Conservation (phyloP, 2,797 vertebrate species). For the Sylvilagus floridanus region DNA sequence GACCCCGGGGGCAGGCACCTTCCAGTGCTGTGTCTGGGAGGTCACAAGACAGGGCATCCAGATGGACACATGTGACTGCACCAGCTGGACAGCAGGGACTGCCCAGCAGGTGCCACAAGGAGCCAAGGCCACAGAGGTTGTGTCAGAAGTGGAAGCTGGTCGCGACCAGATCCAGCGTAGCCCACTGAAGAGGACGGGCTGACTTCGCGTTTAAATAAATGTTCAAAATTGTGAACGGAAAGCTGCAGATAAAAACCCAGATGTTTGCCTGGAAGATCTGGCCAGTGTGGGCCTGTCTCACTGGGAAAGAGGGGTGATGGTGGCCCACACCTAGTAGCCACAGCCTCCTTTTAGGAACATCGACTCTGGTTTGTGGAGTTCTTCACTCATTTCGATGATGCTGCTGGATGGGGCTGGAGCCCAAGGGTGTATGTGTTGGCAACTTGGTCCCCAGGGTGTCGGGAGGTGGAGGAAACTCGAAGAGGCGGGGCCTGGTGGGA, state of each 20-base stretch:
- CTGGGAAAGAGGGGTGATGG: fast-evolving
- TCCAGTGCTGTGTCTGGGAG: neutral
- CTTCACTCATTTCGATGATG: neutral
- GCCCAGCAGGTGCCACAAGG: neutral
- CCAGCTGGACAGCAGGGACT: neutral
- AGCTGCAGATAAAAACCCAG: neutral
- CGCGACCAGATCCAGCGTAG: neutral
- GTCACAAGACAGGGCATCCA: neutral
- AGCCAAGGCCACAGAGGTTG: too few species aligned
- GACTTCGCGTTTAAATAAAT: neutral
- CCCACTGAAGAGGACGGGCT: too few species aligned
- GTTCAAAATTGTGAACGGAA: neutral
- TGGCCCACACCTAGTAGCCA: neutral
- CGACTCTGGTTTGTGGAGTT: neutral
- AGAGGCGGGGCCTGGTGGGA: neutral
- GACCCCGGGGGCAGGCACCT: neutral
- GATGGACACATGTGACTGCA: neutral
- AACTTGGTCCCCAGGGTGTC: neutral
- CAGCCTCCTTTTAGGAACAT: neutral
- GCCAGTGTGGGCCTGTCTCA: neutral
- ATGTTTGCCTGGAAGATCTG: neutral
- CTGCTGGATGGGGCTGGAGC: neutral
- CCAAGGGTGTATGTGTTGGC: neutral
- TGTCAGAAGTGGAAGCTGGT: neutral
- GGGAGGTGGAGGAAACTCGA: neutral